Base-by-base conservation (phyloP, 2,797 vertebrate species). In the Phrynocephalus vlangalii region DNA sequence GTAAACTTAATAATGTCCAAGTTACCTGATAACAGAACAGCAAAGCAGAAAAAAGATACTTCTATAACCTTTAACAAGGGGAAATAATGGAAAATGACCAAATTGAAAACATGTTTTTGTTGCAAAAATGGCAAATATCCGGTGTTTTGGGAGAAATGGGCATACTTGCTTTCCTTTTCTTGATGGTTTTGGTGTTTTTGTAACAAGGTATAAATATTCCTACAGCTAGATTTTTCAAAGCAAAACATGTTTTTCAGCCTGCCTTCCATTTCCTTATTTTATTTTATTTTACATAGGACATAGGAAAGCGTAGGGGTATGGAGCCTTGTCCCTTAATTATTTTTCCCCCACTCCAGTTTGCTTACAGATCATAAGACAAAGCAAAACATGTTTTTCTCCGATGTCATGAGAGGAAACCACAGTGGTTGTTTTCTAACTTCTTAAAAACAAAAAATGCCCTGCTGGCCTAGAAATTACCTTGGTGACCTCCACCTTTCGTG, bases 161-260 rank as follows among this genome's bases (percentile, higher is more conserved):
- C 28, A 28, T 88, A 79, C 91, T 94, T 94, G 89, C 92, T 92
- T 86, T 86, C 30, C 70, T 88, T 92, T 95, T 92, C 52, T 91
- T 89, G 91, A 88, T 93, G 95, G 95, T 95, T 70, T 67, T 67
- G 78, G 71, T 94, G 86, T 91, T 94, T 96, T 93, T 76, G 94
- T 90, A 93, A 90, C 92, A 91, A 87, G 89, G 90, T 94, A 92
- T 94, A 95, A 94, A 95, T 92, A 92, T 93, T 95, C 96, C 96
- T 97, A 96, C 95, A 96, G 97, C 97, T 97, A 96, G 96, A 95
- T 96, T 95, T 44, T 95, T 95, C 89, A 96, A 96, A 97, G 97
- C 95, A 98, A 98, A 99, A 98, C 98, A 98, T 98, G 98, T 98
- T 99, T 98, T 98, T 96, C 92, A 95, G 94, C 96, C 89, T 91